Evolutionary conservation across 2,888 invertebrate species (phyloP).

Genomic region (Leptopilina syphax): DNA sequence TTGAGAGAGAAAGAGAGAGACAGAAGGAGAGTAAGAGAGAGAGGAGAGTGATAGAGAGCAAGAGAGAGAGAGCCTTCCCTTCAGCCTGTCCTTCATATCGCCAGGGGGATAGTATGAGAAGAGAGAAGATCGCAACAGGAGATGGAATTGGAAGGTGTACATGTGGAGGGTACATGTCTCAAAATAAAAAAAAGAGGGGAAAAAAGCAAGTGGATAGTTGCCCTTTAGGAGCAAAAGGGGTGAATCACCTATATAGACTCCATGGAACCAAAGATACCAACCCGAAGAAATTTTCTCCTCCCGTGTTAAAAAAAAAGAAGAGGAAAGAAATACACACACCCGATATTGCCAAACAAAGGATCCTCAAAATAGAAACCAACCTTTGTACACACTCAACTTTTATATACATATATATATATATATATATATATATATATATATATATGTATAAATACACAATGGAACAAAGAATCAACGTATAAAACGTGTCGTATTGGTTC

Average conservation of each 20-base stretch:
- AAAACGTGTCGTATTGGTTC: no score
- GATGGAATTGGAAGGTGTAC: constrained; percentile 29
- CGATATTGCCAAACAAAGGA: background rate
- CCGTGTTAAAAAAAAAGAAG: no score
- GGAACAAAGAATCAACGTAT: no score
- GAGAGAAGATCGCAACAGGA: constrained; percentile 51
- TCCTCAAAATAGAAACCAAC: constrained; percentile 6
- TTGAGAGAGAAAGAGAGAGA: no score
- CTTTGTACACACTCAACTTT: background rate
- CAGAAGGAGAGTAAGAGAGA: no score
- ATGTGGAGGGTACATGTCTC: constrained; percentile 57
- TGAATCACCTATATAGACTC: constrained; percentile 61
- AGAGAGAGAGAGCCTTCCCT: background rate
- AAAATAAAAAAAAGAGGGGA: no score
- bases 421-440: no score
- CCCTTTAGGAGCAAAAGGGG: constrained; percentile 62
- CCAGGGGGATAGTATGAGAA: constrained; percentile 40
- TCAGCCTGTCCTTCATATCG: constrained; percentile 47
- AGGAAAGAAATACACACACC: background rate
- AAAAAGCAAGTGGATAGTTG: constrained; percentile 60
- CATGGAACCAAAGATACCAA: constrained; percentile 69
- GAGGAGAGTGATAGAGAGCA: no score
- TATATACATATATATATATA: no score
- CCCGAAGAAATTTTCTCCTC: constrained; percentile 56
- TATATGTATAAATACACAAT: no score